Evolutionary conservation across 2,797 vertebrate species (phyloP).

Genomic region (Gephyroberyx darwinii): DNA sequence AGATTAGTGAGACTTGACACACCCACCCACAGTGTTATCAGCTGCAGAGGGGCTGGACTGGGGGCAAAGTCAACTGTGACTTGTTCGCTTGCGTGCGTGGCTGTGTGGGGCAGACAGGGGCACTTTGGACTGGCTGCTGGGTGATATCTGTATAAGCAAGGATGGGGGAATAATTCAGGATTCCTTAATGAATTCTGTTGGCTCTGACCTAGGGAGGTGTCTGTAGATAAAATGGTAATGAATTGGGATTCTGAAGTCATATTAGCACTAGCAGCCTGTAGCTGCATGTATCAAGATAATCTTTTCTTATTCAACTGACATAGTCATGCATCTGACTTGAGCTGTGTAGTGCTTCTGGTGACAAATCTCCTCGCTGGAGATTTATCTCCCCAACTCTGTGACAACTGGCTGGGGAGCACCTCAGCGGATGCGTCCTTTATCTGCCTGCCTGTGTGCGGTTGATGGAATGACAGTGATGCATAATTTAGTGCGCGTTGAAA

Average conservation of each 20-base stretch:
- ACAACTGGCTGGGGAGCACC: conserved; percentile 78
- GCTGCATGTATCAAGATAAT: conserved; percentile 65
- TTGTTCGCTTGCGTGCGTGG: conserved; percentile 41
- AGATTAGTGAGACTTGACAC: conserved; percentile 59
- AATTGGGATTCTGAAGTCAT: conserved; percentile 49
- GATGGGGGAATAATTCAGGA: conserved; percentile 21
- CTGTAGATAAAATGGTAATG: conserved; percentile 46
- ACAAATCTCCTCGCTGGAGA: conserved; percentile 73
- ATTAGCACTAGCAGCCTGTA: conserved; percentile 61
- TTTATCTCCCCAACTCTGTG: conserved; percentile 73
- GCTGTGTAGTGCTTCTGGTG: conserved; percentile 66
- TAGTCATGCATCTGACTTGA: conserved; percentile 68
- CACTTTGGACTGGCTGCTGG: conserved; percentile 49
- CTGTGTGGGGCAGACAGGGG: conserved; percentile 36
- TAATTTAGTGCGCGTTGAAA: conserved; percentile 79
- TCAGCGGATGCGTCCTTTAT: conserved; percentile 76
- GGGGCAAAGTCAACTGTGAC: conserved; percentile 75
- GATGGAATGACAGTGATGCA: conserved; percentile 82
- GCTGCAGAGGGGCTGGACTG: conserved; percentile 56
- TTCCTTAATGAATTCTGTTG: conserved; percentile 2
- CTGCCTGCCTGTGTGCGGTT: conserved; percentile 71
- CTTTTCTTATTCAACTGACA: conserved; percentile 58
- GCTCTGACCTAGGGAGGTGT: conserved; percentile 16
- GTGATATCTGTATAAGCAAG: not conserved
- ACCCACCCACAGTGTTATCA: conserved; percentile 67